phyloP scores from a whole-genome alignment of 2,888 invertebrate genomes.

The Prosapia bicincta region DNA sequence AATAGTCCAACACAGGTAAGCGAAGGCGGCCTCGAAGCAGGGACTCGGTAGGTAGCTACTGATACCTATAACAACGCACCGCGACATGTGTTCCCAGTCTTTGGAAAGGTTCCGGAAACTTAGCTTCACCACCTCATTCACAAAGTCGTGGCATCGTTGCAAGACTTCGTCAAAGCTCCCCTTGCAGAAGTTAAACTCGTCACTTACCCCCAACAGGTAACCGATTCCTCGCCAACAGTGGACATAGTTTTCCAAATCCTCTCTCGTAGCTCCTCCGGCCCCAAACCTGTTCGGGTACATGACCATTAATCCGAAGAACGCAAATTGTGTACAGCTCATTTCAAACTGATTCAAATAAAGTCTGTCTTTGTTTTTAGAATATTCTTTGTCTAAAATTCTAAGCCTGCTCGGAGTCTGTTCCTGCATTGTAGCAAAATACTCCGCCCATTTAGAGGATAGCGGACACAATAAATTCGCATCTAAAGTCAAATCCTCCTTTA shows the following conservation, averaged over 20 bases:
- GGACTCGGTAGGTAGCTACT: conserved; percentile 42
- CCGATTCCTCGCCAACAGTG: conserved; percentile 54
- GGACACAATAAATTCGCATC: conserved; percentile 26
- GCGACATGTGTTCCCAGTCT: conserved; percentile 48
- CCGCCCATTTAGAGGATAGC: conserved; percentile 13
- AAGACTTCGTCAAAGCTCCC: conserved; percentile 44
- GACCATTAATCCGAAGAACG: conserved; percentile 50
- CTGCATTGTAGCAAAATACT: conserved; percentile 27
- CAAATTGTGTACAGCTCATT: conserved; percentile 53
- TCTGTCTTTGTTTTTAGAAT: background rate
- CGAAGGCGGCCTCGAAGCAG: conserved; percentile 41
- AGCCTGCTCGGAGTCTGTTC: conserved; percentile 30
- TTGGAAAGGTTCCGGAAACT: conserved; percentile 42
- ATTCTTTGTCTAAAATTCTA: background rate
- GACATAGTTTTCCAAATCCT: conserved; percentile 51
- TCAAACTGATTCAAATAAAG: conserved; percentile 50
- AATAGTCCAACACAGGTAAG: conserved; percentile 43
- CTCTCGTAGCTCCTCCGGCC: conserved; percentile 43
- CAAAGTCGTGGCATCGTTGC: conserved; percentile 41
- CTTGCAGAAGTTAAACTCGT: conserved; percentile 47
- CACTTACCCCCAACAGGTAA: conserved; percentile 50
- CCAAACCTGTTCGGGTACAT: conserved; percentile 49
- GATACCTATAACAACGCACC: conserved; percentile 45
- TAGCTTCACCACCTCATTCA: conserved; percentile 44
- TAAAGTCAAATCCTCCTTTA: conserved; percentile 33